Evolutionary conservation across 1,140 invertebrate species (phyloP), one percentile per base, ranked within the genome.

Genomic region (Eueides isabella): DNA sequence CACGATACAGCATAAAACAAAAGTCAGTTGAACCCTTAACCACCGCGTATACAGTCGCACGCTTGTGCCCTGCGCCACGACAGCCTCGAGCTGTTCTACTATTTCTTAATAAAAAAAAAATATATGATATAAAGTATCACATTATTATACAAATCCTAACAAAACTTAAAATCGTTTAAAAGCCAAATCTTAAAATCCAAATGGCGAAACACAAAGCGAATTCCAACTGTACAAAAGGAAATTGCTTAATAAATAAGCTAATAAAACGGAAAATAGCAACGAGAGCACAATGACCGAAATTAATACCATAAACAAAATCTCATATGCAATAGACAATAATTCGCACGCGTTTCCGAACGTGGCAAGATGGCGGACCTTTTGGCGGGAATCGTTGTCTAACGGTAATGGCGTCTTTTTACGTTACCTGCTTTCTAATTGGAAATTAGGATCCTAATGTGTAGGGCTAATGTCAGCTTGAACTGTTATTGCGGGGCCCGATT

Each of bases 221-320:
- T 68, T 64, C 61, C 61, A 63, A 63, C 61, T 63, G 14, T 63
- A 72, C 48, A 76, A 74, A 38, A 83, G 84, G 80, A 87, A 85
- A 87, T 87, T 83, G 79, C 78, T 71, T 78, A 78, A 83, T 87
- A 86, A 87, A 87, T 76, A 82, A 81, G 67, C 72, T 67, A 78
- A 44, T 78, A 74, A 78, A 86, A 84, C 81, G 78, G 84, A 87
- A 85, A 88, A 89, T 81, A 78, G 75, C 72, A 83, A 78, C 83
- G 80, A 80, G 85, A 81, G 81, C 85, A 85, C 80, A 85, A 87
- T 87, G 83, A 86, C 86, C 88, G 82, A 92, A 89, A 92, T 90
- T 92, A 92, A 92, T 90, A 89, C 88, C 84, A 90, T 92, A 92
- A 92, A 90, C 89, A 90, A 90, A 83, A 90, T 90, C 87, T 88